Evolutionary conservation across 2,113 vertebrate species (phyloP).

Genomic region (Passer domesticus): DNA sequence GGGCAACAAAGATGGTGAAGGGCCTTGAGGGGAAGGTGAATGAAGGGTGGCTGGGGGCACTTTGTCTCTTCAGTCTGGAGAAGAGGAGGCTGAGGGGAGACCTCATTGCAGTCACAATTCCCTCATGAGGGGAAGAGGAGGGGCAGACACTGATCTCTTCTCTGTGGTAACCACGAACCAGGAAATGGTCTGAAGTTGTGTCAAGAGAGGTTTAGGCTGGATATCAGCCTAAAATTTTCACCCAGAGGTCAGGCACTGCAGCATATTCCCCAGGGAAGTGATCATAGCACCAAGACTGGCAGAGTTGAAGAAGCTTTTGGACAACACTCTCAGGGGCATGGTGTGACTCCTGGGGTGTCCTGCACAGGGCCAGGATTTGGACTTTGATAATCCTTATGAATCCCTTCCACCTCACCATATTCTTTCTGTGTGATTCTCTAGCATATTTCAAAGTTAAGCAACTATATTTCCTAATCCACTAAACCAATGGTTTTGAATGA

Average conservation of each 20-base stretch:
- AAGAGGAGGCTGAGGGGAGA: neutral
- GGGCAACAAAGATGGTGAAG: neutral
- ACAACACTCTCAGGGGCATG: neutral
- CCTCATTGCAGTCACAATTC: neutral
- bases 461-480: neutral
- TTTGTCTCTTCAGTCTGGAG: neutral
- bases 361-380: neutral
- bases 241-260: neutral
- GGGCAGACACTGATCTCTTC: neutral
- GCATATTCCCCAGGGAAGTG: neutral
- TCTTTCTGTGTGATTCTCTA: neutral
- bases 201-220: neutral
- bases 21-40: neutral
- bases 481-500: neutral
- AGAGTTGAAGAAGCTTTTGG: neutral
- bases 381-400: neutral
- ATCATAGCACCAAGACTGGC: neutral
- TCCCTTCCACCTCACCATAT: neutral
- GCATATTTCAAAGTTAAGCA: neutral
- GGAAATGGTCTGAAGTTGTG: neutral
- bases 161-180: neutral
- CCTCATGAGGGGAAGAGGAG: neutral
- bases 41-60: neutral
- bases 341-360: neutral
- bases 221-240: neutral